Conservation (phyloP, 2,797 vertebrate genomes). For the Rallus crepitans region DNA sequence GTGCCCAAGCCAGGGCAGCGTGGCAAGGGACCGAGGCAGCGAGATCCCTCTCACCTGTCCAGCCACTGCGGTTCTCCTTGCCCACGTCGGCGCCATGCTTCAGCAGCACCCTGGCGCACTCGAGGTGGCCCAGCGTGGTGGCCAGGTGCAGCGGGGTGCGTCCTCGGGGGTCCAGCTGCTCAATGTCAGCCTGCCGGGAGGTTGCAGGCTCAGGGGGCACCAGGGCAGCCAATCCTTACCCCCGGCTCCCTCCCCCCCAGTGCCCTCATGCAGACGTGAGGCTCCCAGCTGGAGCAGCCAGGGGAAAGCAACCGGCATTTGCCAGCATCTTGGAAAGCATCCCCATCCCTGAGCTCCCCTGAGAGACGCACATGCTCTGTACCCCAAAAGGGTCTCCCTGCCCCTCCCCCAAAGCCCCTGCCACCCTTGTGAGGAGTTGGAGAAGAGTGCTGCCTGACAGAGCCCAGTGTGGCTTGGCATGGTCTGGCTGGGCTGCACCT, state of each 20-base stretch:
- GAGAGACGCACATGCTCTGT: background rate
- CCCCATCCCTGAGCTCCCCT: background rate
- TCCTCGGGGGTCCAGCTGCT: conserved; percentile 92
- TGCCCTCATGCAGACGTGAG: background rate
- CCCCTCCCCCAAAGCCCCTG: background rate
- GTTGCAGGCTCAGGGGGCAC: background rate
- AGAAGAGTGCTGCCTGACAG: background rate
- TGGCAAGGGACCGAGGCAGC: background rate
- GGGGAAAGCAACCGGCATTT: background rate
- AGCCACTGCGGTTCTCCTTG: conserved; percentile 95
- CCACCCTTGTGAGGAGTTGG: background rate
- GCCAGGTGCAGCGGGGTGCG: conserved; percentile 95
- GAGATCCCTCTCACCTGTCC: conserved; percentile 86
- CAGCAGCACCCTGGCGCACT: conserved; percentile 91
- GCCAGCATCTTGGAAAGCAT: fast-evolving
- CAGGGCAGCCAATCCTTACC: fast-evolving
- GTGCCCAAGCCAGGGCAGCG: background rate
- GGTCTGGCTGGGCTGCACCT: background rate
- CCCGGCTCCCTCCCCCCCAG: no score
- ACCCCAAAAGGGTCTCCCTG: background rate
- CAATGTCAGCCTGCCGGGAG: conserved; percentile 85
- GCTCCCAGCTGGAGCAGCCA: background rate
- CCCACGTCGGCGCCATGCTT: conserved; percentile 91
- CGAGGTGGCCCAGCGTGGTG: conserved; percentile 91
- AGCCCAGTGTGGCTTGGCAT: fast-evolving